Percentiles rank a stretch among this genome's conserved stretches.
Conservation (phyloP, 1,140 invertebrate genomes). For the Colletes latitarsis region DNA sequence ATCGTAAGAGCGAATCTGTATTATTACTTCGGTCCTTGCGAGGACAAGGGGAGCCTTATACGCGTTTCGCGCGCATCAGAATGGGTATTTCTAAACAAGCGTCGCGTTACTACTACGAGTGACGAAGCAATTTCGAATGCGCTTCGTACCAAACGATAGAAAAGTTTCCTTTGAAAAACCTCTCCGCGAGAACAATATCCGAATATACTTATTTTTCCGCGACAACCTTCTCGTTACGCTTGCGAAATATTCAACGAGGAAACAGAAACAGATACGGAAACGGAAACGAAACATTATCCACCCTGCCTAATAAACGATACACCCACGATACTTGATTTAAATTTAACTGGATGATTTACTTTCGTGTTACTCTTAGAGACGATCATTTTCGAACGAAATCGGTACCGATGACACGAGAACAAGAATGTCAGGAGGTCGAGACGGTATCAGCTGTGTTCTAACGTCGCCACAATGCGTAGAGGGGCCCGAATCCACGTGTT, state of each 20-base stretch:
- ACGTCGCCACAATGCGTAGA: slow-evolving; percentile 59
- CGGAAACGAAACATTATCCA: too few relatives aligned
- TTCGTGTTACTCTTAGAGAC: too few relatives aligned
- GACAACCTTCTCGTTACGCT: too few relatives aligned
- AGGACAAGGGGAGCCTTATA: not conserved
- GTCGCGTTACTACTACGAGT: not conserved
- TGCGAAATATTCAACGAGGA: too few relatives aligned
- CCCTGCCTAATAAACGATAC: too few relatives aligned
- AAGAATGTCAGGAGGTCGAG: slow-evolving; percentile 49
- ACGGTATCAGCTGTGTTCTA: not conserved
- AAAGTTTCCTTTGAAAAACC: slow-evolving; percentile 10
- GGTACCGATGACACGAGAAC: not conserved
- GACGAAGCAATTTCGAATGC: not conserved
- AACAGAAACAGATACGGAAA: too few relatives aligned
- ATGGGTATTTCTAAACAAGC: slow-evolving; percentile 30
- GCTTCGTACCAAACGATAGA: slow-evolving; percentile 1
- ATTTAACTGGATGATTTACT: too few relatives aligned
- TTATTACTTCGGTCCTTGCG: slow-evolving; percentile 4
- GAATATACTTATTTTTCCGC: not conserved
- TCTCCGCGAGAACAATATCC: not conserved
- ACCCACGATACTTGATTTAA: too few relatives aligned
- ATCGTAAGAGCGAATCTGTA: slow-evolving; percentile 13
- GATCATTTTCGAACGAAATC: not conserved
- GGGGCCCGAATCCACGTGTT: slow-evolving; percentile 56
- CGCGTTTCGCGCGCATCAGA: not conserved